phyloP scores from a whole-genome alignment of 2,113 vertebrate species.

The Odontophorus gujanensis region DNA sequence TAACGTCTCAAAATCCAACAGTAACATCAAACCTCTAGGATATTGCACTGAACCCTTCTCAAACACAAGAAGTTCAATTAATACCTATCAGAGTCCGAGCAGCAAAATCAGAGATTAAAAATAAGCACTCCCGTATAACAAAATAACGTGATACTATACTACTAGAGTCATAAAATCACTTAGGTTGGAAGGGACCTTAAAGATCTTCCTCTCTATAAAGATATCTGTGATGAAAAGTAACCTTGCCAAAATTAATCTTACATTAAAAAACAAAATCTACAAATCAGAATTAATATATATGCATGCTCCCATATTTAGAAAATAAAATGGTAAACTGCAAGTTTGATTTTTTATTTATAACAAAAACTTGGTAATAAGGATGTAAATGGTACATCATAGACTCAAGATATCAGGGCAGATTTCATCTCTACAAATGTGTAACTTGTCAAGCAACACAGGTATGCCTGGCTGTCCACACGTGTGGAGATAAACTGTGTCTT shows the following conservation, averaged over 20 bases:
- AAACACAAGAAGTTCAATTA: background rate
- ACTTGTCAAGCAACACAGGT: background rate
- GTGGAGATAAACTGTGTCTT: background rate
- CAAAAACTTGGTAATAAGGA: slow-evolving; percentile 17
- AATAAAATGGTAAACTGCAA: slow-evolving; percentile 35
- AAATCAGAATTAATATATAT: slow-evolving; percentile 45
- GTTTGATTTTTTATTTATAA: slow-evolving; percentile 31
- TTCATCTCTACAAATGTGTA: slow-evolving; percentile 34
- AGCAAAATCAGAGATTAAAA: slow-evolving; percentile 37
- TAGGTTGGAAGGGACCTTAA: too few relatives aligned
- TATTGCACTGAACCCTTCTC: background rate
- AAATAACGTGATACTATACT: background rate
- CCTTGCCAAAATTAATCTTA: slow-evolving; percentile 9
- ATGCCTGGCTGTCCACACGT: background rate
- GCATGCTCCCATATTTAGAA: background rate
- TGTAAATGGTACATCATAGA: slow-evolving; percentile 33
- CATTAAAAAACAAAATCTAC: background rate
- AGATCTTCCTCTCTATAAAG: background rate
- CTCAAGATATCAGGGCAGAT: slow-evolving; percentile 11
- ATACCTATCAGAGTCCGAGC: background rate
- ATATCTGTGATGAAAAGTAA: slow-evolving; percentile 19
- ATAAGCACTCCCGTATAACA: background rate
- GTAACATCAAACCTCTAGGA: background rate
- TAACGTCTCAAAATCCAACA: background rate
- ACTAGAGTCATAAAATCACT: background rate